Base-by-base conservation (phyloP, 2,797 vertebrate genomes). In the Orestias chungarensis region DNA sequence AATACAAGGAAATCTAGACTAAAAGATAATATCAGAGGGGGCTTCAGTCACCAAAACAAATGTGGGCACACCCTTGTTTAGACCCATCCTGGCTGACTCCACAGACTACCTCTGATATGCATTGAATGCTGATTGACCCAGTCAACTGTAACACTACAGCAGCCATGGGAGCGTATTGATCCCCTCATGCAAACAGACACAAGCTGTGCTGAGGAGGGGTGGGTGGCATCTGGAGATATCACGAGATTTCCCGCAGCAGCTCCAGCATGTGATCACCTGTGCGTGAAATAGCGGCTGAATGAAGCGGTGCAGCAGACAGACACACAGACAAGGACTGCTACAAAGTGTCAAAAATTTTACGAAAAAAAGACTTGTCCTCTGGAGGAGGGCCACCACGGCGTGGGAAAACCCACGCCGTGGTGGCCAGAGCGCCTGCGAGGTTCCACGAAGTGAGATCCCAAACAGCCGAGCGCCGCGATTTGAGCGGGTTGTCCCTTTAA, bases 291-390 rank as follows among this genome's bases (percentile, higher is more conserved):
- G 33, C 43, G 69, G 65, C 46, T 65, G 61, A 27, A 68, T 33
- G n/a, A 83, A 93, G 92, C 91, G 92, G 91, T 90, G 91, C 90
- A 90, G 92, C 91, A 80, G 77, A 68, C 47, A 6, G 23, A 77
- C 20, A 54, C 74, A 49, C 72, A 50, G 44, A 10, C 76, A 49
- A 18, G 20, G 35, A 15, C 25, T 31, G 47, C 49, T 46, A 38
- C n/a, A n/a, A n/a, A n/a, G n/a, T n/a, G n/a, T n/a, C n/a, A n/a
- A n/a, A n/a, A n/a, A n/a, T n/a, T n/a, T n/a, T n/a, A n/a, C n/a
- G n/a, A n/a, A n/a, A n/a, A n/a, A n/a, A n/a, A n/a, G n/a, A n/a
- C n/a, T n/a, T n/a, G n/a, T n/a, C n/a, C n/a, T n/a, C n/a, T n/a
- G n/a, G 59, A n/a, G 59, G 17, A 64, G 7, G 8, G 35, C 38